phyloP scores from a whole-genome alignment of 2,888 invertebrate species.

The Pinctada fucata region DNA sequence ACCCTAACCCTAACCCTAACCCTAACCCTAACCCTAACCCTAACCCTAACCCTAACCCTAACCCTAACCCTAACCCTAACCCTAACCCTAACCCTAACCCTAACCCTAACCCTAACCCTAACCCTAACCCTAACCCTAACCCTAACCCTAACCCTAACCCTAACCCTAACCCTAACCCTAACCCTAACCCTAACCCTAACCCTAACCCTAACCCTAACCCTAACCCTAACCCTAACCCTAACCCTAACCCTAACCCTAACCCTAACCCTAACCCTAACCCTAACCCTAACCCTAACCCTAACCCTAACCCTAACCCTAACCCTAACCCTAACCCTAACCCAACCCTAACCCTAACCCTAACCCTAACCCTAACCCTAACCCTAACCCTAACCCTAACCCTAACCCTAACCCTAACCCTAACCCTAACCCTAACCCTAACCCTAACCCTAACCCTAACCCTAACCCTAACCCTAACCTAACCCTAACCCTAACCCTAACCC shows the following conservation, averaged over 20 bases:
- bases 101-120: constrained; percentile 37
- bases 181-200: constrained; percentile 24
- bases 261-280: constrained; percentile 6
- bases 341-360: no score
- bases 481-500: no score
- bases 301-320: no score
- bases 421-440: no score
- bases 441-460: no score
- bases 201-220: constrained; percentile 31
- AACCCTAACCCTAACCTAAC: no score
- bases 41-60: constrained; percentile 34
- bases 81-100: constrained; percentile 45
- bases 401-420: no score
- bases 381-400: no score
- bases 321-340: no score
- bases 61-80: constrained; percentile 49
- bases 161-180: constrained; percentile 21
- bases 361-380: no score
- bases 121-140: constrained; percentile 17
- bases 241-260: constrained; percentile 27
- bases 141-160: constrained; percentile 28
- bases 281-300: no score
- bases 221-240: constrained; percentile 34
- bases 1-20: constrained; percentile 31
- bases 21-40: constrained; percentile 23